Evolutionary conservation across 2,888 invertebrate genomes (phyloP).

Genomic region (Pristionchus maxplancki): DNA sequence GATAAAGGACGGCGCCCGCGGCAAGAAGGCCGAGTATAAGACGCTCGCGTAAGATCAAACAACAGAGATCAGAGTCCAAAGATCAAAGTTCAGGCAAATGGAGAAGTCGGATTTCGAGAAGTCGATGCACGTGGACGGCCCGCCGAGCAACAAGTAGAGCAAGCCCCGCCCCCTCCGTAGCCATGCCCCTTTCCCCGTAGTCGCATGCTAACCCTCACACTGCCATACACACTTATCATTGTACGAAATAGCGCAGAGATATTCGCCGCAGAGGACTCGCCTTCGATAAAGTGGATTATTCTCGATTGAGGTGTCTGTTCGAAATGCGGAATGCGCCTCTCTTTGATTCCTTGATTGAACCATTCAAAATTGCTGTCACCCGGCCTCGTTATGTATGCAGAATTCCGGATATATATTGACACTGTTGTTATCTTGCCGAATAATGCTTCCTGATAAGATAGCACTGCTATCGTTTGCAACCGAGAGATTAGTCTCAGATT

Average conservation of each 20-base stretch:
- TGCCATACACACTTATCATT: background rate
- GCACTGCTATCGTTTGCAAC: too few species aligned
- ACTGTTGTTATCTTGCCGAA: too few species aligned
- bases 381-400: too few species aligned
- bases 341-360: too few species aligned
- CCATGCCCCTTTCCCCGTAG: background rate
- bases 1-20: constrained; percentile 21
- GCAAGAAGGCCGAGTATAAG: constrained; percentile 38
- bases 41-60: constrained; percentile 1
- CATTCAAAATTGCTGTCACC: too few species aligned
- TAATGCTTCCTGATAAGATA: too few species aligned
- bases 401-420: too few species aligned
- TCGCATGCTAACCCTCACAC: background rate
- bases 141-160: background rate
- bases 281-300: constrained; percentile 43
- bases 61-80: background rate
- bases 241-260: constrained; percentile 13
- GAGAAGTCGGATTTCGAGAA: constrained; percentile 32
- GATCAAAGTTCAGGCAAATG: background rate
- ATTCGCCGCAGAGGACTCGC: background rate
- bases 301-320: background rate
- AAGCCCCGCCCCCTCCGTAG: background rate
- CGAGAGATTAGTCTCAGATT: too few species aligned
- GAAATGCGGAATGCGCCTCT: too few species aligned
- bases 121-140: background rate